phyloP scores from a whole-genome alignment of 1,140 invertebrate genomes.

The Odontomachus brunneus region DNA sequence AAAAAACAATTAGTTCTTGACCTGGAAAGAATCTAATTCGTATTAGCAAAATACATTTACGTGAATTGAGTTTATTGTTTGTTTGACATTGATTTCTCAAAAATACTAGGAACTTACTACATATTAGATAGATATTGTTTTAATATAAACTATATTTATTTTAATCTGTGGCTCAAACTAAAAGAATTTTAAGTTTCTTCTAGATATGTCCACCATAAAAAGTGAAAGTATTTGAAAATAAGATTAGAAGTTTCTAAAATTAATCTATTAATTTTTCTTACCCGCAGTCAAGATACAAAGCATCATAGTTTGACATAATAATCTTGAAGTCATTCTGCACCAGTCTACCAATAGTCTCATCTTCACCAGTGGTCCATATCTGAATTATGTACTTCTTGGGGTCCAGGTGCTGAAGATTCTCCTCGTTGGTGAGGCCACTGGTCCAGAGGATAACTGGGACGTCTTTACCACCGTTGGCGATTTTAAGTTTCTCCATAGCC shows the following conservation, averaged over 20 bases:
- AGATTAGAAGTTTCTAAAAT: too few relatives aligned
- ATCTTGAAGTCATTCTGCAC: conserved; percentile 89
- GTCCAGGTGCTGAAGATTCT: conserved; percentile 89
- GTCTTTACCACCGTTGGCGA: conserved; percentile 86
- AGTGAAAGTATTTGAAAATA: too few relatives aligned
- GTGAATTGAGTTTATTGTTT: too few relatives aligned
- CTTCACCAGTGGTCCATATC: conserved; percentile 90
- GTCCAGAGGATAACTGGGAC: conserved; percentile 93
- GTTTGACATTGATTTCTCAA: too few relatives aligned
- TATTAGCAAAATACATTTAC: too few relatives aligned
- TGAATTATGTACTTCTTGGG: conserved; percentile 92
- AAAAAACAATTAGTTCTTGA: conserved; percentile 7
- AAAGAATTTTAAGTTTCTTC: too few relatives aligned
- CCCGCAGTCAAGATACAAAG: conserved; percentile 93
- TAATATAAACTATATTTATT: too few relatives aligned
- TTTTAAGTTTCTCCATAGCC: conserved; percentile 85
- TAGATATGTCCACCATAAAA: too few relatives aligned
- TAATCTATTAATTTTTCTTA: conserved; percentile 78
- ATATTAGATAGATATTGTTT: too few relatives aligned
- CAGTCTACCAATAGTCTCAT: conserved; percentile 88
- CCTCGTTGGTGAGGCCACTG: conserved; percentile 90
- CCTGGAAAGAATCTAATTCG: too few relatives aligned
- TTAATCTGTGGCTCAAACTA: too few relatives aligned
- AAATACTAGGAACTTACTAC: too few relatives aligned
- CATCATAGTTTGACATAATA: conserved; percentile 94